These are phyloP conservation scores for Aleiodes alternator DNA, from an alignment of 2,888 invertebrate genomes.

Conservation along the genomic window DNA sequence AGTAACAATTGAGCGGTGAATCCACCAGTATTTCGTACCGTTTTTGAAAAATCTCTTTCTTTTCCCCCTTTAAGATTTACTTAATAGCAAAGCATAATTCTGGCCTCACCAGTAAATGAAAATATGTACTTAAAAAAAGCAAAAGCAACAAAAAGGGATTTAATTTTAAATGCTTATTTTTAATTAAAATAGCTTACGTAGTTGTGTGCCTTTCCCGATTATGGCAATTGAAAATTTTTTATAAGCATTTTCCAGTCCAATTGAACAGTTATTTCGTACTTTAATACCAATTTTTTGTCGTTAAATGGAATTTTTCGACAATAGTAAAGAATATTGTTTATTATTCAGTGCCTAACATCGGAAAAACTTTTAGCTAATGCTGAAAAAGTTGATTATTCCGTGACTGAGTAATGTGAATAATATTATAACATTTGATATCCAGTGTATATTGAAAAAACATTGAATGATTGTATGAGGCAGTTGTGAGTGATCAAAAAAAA, in stretches of 20 bases:
- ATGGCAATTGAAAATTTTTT: constrained; percentile 41
- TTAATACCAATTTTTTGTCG: constrained; percentile 39
- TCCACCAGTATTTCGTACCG: constrained; percentile 73
- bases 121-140: constrained; percentile 72
- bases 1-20: constrained; percentile 64
- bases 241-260: constrained; percentile 42
- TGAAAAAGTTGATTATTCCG: constrained; percentile 37
- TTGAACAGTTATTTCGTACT: constrained; percentile 52
- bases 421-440: constrained; percentile 11
- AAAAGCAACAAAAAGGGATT: constrained; percentile 43
- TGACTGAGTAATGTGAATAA: constrained; percentile 19
- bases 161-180: constrained; percentile 50
- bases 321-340: background rate
- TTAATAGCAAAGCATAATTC: constrained; percentile 69
- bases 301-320: constrained; percentile 19
- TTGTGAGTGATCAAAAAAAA: too few relatives aligned
- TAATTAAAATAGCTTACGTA: constrained; percentile 44
- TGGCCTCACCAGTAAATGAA: constrained; percentile 66
- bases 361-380: constrained; percentile 30
- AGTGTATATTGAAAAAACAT: constrained; percentile 13
- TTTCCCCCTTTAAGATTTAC: constrained; percentile 58
- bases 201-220: constrained; percentile 48
- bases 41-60: constrained; percentile 41
- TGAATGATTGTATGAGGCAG: background rate
- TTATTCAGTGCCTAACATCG: constrained; percentile 31